Conservation (phyloP, 2,888 invertebrate genomes). For the Schizaphis graminum region DNA sequence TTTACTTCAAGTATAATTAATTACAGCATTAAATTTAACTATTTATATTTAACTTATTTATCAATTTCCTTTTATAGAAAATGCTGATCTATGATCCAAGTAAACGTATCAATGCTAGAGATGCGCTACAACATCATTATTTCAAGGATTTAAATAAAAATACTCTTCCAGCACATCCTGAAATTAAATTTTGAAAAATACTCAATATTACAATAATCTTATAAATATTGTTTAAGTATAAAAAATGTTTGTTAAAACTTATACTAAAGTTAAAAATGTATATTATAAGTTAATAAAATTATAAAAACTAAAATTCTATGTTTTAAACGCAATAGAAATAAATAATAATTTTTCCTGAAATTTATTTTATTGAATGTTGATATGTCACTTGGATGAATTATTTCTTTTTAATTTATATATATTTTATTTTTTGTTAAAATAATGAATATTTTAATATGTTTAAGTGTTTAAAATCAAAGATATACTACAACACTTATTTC, state of each 20-base stretch:
- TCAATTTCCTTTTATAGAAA: constrained; percentile 71
- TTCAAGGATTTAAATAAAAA: constrained; percentile 72
- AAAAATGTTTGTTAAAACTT: neutral
- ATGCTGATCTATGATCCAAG: constrained; percentile 75
- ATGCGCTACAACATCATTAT: constrained; percentile 73
- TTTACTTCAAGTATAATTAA: constrained; percentile 76
- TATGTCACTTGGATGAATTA: neutral
- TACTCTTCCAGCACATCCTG: constrained; percentile 72
- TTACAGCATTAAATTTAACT: constrained; percentile 68
- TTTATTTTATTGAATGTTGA: neutral
- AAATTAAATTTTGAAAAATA: constrained; percentile 24
- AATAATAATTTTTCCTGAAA: neutral
- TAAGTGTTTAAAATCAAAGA: too few species aligned
- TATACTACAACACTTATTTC: too few species aligned
- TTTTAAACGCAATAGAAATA: neutral
- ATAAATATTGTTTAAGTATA: neutral
- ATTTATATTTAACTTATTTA: neutral
- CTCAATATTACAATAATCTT: neutral
- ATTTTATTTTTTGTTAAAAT: too few species aligned
- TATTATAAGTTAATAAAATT: neutral
- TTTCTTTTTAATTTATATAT: too few species aligned
- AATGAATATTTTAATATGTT: too few species aligned
- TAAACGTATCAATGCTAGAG: constrained; percentile 73
- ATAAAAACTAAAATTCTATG: neutral
- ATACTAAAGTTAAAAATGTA: neutral